Evolutionary conservation across 2,888 invertebrate genomes (phyloP).

Genomic region (Peribatodes rhomboidaria): DNA sequence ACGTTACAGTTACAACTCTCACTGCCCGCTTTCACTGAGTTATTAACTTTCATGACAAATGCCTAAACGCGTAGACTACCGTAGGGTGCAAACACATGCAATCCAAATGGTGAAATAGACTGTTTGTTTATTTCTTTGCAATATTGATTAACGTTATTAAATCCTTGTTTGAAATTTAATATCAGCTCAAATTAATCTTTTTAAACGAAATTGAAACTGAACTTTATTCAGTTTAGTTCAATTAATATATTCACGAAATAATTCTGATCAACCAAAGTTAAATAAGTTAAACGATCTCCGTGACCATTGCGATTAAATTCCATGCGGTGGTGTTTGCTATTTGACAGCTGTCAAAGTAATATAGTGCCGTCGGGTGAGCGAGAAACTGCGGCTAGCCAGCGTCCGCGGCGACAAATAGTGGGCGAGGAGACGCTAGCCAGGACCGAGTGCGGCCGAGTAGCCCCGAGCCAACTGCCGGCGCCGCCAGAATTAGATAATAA

Average conservation of each 20-base stretch:
- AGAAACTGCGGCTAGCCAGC: conserved; percentile 45
- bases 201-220: background rate
- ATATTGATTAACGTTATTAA: background rate
- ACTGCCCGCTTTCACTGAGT: conserved; percentile 7
- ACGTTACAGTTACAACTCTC: conserved; percentile 28
- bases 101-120: no score
- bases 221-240: background rate
- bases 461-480: conserved; percentile 35
- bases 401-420: conserved; percentile 16
- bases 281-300: conserved; percentile 11
- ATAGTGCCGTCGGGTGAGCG: conserved; percentile 49
- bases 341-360: conserved; percentile 49
- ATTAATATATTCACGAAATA: background rate
- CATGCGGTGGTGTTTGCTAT: conserved; percentile 21
- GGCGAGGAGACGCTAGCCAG: background rate
- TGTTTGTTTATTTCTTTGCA: background rate
- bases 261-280: conserved; percentile 3
- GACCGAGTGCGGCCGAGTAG: background rate
- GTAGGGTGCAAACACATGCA: no score
- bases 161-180: background rate
- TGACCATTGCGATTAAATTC: conserved; percentile 12
- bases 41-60: conserved; percentile 18
- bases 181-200: background rate
- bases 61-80: background rate
- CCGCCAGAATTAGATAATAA: conserved; percentile 62